Evolutionary conservation across 2,888 invertebrate species (phyloP).

Genomic region (Phalera bucephala): DNA sequence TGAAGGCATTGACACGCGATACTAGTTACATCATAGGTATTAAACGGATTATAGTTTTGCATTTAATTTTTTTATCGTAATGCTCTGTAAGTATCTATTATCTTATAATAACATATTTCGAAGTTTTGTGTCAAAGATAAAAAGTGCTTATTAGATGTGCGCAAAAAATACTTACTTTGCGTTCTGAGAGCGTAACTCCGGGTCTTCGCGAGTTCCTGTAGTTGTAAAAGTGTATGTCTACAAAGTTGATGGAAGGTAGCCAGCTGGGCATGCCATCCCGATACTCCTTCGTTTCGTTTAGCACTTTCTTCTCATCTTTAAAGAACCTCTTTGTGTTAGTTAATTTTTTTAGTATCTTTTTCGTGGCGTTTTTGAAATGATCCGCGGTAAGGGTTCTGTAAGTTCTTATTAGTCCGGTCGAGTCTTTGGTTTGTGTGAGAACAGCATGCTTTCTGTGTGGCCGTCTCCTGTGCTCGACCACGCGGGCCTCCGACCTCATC

Average conservation of each 20-base stretch:
- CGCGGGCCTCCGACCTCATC: slow-evolving; percentile 29
- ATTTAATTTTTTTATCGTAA: slow-evolving; percentile 12
- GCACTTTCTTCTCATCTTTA: slow-evolving; percentile 50
- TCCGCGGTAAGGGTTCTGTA: slow-evolving; percentile 49
- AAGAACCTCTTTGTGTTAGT: slow-evolving; percentile 63
- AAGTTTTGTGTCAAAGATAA: slow-evolving; percentile 11
- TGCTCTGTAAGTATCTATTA: slow-evolving; percentile 19
- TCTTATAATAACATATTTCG: slow-evolving; percentile 23
- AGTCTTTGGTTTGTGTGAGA: slow-evolving; percentile 55
- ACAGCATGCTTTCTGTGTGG: slow-evolving; percentile 41
- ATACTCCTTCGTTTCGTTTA: slow-evolving; percentile 62
- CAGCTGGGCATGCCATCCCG: slow-evolving; percentile 67
- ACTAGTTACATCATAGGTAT: slow-evolving; percentile 22
- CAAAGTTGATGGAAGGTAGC: slow-evolving; percentile 72
- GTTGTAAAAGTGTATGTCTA: slow-evolving; percentile 65
- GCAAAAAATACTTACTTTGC: slow-evolving; percentile 55
- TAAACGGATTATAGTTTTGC: slow-evolving; percentile 3
- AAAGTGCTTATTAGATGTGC: not conserved
- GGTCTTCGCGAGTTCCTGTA: slow-evolving; percentile 45
- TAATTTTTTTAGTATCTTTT: slow-evolving; percentile 62
- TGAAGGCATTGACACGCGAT: slow-evolving; percentile 26
- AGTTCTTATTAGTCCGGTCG: slow-evolving; percentile 35
- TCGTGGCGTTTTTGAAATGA: slow-evolving; percentile 57
- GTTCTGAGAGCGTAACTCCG: slow-evolving; percentile 54
- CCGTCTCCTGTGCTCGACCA: slow-evolving; percentile 37